These are phyloP conservation scores for Rhinolophus sinicus DNA, from an alignment of 2,113 vertebrate species.

Conservation along the genomic window DNA sequence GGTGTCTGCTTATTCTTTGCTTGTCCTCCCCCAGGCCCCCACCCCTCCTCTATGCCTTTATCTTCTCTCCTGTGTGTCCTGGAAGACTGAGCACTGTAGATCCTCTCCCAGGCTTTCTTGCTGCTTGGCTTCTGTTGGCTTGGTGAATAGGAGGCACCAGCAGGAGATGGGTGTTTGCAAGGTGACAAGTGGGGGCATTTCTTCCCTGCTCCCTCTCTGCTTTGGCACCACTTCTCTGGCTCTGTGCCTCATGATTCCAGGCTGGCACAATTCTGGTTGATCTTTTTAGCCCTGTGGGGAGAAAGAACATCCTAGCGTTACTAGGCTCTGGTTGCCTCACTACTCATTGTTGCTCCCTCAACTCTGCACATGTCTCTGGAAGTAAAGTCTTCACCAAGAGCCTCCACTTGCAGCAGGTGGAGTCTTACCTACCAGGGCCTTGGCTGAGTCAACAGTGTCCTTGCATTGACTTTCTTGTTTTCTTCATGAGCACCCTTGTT, in stretches of 20 bases:
- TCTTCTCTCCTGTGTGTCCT: background rate
- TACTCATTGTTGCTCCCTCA: background rate
- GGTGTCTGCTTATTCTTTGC: no score
- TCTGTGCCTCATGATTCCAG: background rate
- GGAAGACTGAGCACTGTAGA: background rate
- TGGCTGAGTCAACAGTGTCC: background rate
- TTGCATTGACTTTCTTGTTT: background rate
- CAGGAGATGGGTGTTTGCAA: background rate
- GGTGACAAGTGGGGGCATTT: background rate
- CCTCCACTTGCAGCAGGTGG: background rate
- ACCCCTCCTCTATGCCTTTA: background rate
- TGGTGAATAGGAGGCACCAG: background rate
- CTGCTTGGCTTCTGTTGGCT: background rate
- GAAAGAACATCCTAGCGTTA: background rate
- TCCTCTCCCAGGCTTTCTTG: background rate
- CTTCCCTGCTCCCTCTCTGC: background rate
- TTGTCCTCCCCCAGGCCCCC: fast-evolving
- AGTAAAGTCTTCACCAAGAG: background rate
- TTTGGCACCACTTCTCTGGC: background rate
- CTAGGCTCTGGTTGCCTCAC: background rate
- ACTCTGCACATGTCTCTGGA: background rate
- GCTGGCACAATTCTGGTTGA: no score
- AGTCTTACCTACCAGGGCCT: background rate
- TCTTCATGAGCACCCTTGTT: background rate
- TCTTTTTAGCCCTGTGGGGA: background rate